Evolutionary conservation across 1,140 invertebrate genomes (phyloP).

Genomic region (Brachionus rotundiformis): DNA sequence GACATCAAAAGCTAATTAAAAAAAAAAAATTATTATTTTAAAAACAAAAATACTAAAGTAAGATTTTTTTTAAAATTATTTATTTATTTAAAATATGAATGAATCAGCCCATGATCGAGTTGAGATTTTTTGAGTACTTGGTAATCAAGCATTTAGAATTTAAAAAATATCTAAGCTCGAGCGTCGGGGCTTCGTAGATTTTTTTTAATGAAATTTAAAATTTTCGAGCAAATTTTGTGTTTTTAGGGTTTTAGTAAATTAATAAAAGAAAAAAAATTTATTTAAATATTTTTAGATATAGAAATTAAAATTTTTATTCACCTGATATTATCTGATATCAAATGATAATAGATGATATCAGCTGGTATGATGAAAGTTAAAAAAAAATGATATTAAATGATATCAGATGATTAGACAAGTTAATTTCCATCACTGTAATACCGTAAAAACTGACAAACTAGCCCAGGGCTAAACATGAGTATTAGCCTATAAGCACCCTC

Average conservation of each 20-base stretch:
- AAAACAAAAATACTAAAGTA: no score
- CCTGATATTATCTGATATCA: no score
- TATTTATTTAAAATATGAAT: no score
- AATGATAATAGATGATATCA: no score
- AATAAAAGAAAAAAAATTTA: not conserved
- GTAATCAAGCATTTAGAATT: slow-evolving; percentile 2
- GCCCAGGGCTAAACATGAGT: not conserved
- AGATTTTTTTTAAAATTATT: no score
- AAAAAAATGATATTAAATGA: no score
- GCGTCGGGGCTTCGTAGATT: not conserved
- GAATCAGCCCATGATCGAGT: not conserved
- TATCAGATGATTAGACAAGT: no score
- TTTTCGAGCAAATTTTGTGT: not conserved
- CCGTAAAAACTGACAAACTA: not conserved
- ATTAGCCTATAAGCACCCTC: not conserved
- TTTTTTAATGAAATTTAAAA: not conserved
- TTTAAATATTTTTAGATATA: no score
- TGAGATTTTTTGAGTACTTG: not conserved
- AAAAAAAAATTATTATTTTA: not conserved
- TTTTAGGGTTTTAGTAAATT: not conserved
- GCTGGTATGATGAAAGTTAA: no score
- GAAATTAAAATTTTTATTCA: no score
- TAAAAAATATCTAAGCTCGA: slow-evolving; percentile 11
- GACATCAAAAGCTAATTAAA: slow-evolving; percentile 6
- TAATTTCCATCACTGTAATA: not conserved